Evolutionary conservation across 2,888 invertebrate species (phyloP), one percentile per base, ranked within the genome.

Genomic region (Ligdia adustata): DNA sequence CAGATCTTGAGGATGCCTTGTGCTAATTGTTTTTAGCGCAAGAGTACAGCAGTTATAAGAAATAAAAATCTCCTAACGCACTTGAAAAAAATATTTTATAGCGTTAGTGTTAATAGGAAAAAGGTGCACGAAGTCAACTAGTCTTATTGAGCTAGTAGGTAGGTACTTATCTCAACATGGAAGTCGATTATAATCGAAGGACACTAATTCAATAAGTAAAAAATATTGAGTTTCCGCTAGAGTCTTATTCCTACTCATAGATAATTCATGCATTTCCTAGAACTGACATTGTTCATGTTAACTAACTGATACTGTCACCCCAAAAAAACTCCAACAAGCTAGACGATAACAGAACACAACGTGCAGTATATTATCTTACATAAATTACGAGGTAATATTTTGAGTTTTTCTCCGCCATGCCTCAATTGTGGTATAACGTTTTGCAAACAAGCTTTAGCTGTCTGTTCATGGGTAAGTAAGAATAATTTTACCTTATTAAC

Each of bases 391-490:
- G 18, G 24, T 13, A 40, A 22, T 24, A 41, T 43, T 28, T 49
- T 41, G 14, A 44, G 31, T 41, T 42, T 32, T 42, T n/a, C 33
- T 40, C 4, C 40, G 47, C 40, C 47, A 59, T 54, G 53, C 28
- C 38, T 46, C 40, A 39, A 33, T 33, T 39, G 15, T 18, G 41
- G 37, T 44, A 47, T 47, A 51, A 35, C 28, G 32, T 48, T 33
- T 41, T 51, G 9, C 39, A 44, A 28, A 33, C 28, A 1, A 33
- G 38, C 27, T 9, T 49, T 45, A 47, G 34, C 11, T 46, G 11
- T 42, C 38, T 51, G 9, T 32, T 48, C 1, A 16, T 28, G 22
- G 48, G 48, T 49, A 43, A 43, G 7, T 48, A 38, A 13, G 9
- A 11, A 7, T 18, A n/a, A 9, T 11, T 18, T 32, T n/a, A n/a